Evolutionary conservation across 2,888 invertebrate genomes (phyloP), one percentile per base, ranked within the genome.

Genomic region (Agrochola circellaris): DNA sequence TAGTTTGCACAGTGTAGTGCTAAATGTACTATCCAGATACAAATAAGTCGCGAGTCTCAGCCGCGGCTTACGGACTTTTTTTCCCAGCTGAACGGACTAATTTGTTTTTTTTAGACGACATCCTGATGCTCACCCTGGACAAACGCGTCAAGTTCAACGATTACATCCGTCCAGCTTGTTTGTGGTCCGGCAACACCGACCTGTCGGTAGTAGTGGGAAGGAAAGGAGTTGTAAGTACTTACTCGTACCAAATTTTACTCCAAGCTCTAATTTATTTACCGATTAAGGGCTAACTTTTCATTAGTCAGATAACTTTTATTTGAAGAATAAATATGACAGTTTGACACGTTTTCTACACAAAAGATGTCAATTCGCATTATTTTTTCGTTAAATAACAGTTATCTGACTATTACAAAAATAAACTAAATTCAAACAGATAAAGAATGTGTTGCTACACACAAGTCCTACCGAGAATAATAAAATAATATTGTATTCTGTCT

Each of bases 161-260:
- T 6, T 95, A 92, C 82, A 97, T 98, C 62, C 93, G 97, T 56
- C 97, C 97, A 1, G 96, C 97, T 56, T 98, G 98, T 83, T 92
- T 97, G 0, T 98, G 97, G 97, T 92, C 90, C 3, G 95, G 95
- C 0, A 91, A 95, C 54, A 84, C 89, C 0, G 94, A 95, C 23
- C 92, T 94, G 2, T 91, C 89, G 38, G 82, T 89, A 2, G 90
- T 97, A 34, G 95, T 96, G 1, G 96, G 96, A 17, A 92, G 92
- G 75, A 93, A 93, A 11, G 97, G 96, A 65, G 94, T 95, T 79
- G 97, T 97, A 86, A 93, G 96, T 93, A 70, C 45, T 26, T 58
- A n/a, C n/a, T n/a, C n/a, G n/a, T n/a, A 15, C 2, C 1, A 11
- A 11, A 54, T 54, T n/a, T n/a, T 13, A 56, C 26, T 56, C 1